Percentiles rank a stretch among this genome's conserved stretches.
These are phyloP conservation scores for Athetis lepigone DNA, from an alignment of 2,888 invertebrate species.

Conservation along the genomic window DNA sequence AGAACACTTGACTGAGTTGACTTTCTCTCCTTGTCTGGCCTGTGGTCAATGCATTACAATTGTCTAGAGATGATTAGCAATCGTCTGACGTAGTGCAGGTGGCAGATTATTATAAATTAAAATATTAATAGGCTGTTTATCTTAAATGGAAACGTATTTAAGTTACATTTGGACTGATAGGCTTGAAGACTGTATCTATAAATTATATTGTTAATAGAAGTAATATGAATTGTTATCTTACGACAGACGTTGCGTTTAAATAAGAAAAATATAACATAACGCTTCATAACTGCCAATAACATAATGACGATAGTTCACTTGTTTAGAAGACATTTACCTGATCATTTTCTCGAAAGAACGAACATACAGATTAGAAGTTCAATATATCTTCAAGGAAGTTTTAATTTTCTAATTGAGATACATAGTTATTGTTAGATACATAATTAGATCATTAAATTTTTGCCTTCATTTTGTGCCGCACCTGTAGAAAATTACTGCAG, in stretches of 20 bases:
- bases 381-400: background rate
- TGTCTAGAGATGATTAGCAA: constrained; percentile 59
- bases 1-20: background rate
- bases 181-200: background rate
- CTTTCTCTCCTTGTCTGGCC: background rate
- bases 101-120: constrained; percentile 30
- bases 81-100: constrained; percentile 47
- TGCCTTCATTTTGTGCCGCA: too few relatives aligned
- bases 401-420: too few relatives aligned
- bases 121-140: constrained; percentile 26
- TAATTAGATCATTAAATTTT: background rate
- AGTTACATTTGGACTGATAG: constrained; percentile 22
- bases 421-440: too few relatives aligned
- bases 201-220: background rate
- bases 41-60: constrained; percentile 49
- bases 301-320: too few relatives aligned
- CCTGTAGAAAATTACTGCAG: background rate
- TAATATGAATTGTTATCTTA: background rate
- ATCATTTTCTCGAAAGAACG: too few relatives aligned
- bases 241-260: too few relatives aligned
- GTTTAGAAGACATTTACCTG: too few relatives aligned
- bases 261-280: too few relatives aligned
- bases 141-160: constrained; percentile 7
- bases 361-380: too few relatives aligned
- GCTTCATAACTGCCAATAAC: too few relatives aligned